Evolutionary conservation across 2,113 vertebrate genomes (phyloP).

Genomic region (Aptenodytes forsteri): DNA sequence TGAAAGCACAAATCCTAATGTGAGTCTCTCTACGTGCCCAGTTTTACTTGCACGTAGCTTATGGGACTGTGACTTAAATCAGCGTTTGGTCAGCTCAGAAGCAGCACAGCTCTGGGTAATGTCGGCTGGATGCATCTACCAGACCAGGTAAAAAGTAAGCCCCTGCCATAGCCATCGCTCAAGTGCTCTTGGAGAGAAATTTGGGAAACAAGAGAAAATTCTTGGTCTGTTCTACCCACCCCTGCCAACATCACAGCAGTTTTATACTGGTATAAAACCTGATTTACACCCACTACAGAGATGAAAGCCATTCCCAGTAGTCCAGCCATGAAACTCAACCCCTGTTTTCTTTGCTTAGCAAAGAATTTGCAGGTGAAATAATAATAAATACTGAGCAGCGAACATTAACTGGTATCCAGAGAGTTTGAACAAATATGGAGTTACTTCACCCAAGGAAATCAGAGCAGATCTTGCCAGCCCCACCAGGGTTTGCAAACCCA

Average conservation of each 20-base stretch:
- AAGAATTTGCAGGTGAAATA: constrained; percentile 59
- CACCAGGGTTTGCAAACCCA: neutral
- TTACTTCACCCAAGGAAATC: neutral
- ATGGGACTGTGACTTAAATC: neutral
- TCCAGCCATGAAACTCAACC: constrained; percentile 15
- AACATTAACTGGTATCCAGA: neutral
- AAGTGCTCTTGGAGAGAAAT: neutral
- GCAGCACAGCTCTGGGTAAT: neutral
- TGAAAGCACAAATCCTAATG: neutral
- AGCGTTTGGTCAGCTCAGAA: neutral
- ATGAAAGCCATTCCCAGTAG: constrained; percentile 3
- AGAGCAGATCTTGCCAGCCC: neutral
- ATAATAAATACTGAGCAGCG: constrained; percentile 25
- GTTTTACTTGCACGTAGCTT: neutral
- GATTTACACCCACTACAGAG: neutral
- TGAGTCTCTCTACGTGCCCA: neutral
- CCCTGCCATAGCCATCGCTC: neutral
- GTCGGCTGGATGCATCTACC: neutral
- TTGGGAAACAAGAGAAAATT: neutral
- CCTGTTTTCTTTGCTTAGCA: constrained; percentile 26
- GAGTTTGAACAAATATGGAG: neutral
- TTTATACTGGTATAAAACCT: constrained; percentile 8
- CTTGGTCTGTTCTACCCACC: neutral
- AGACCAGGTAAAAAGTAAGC: neutral
- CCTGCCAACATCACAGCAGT: neutral